Base-by-base conservation (phyloP, 1,140 invertebrate species). In the Delia radicum region DNA sequence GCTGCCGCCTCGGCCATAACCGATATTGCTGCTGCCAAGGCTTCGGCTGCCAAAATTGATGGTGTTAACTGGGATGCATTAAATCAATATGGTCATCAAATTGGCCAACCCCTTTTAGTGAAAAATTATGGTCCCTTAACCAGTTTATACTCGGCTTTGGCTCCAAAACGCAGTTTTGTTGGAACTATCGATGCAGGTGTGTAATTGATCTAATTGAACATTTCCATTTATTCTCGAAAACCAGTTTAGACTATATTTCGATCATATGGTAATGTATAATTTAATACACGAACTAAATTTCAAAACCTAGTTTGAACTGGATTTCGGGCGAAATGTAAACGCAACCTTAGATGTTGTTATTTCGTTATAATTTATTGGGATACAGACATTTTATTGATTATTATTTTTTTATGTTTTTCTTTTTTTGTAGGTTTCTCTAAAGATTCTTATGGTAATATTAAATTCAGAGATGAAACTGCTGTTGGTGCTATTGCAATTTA, bases 101-200 rank as follows among this genome's bases (percentile, higher is more conserved):
- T 82, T 79, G 81, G 81, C 73, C 67, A 42, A 18, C 82, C 81
- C 21, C 76, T 84, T n/a, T 77, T 84, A 76, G 78, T 67, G 74
- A 77, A 76, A 67, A 71, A 78, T 8, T 81, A 81, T 42, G 81
- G 82, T 8, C 80, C 80, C 7, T 77, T 84, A 80, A 81, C 81
- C 61, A 74, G 65, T 18, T 80, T 84, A n/a, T 82, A 81, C 72
- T 79, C 80, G 8, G 82, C 82, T 42, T 78, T 81, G 15, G 75
- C 84, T 78, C 82, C 82, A 7, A 78, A 82, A 27, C 82, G 82
- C 13, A 81, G 81, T n/a, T 84, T 84, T 67, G 82, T 84, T 48
- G 82, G 82, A 24, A 78, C 84, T 63, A 79, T 84, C 71, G 82
- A 84, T 80, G 81, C 82, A 77, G 80, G 82, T 84, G 62, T 71